Evolutionary conservation across 2,888 invertebrate genomes (phyloP).

Genomic region (Apocheima hispidaria): DNA sequence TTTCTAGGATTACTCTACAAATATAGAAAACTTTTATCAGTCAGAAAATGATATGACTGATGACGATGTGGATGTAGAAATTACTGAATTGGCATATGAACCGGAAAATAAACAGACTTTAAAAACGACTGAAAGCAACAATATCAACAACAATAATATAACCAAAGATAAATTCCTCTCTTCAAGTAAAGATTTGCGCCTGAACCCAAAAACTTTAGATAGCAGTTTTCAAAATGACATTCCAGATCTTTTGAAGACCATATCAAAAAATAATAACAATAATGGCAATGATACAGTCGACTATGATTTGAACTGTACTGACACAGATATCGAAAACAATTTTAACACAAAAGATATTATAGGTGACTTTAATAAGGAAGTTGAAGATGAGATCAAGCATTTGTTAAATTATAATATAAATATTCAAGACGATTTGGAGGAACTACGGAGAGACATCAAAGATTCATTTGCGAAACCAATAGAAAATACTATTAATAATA

Average conservation of each 20-base stretch:
- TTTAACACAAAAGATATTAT: constrained; percentile 82
- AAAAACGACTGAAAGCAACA: constrained; percentile 56
- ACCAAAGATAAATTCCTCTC: constrained; percentile 28
- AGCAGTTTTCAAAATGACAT: constrained; percentile 66
- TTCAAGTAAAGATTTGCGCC: constrained; percentile 46
- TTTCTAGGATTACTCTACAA: constrained; percentile 79
- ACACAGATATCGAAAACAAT: constrained; percentile 80
- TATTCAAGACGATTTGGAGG: constrained; percentile 79
- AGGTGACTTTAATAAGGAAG: constrained; percentile 87
- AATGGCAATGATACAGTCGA: constrained; percentile 55
- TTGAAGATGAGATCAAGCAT: constrained; percentile 85
- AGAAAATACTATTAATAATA: constrained; percentile 82
- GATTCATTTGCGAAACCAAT: constrained; percentile 81
- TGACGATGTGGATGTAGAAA: constrained; percentile 79
- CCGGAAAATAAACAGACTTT: constrained; percentile 57
- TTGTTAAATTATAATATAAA: constrained; percentile 80
- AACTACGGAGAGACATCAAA: constrained; percentile 80
- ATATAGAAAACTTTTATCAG: constrained; percentile 79
- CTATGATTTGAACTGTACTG: constrained; percentile 67
- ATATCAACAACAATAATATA: constrained; percentile 78
- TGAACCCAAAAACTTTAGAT: constrained; percentile 54
- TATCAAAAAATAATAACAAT: constrained; percentile 74
- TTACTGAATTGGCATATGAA: constrained; percentile 66
- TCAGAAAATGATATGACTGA: constrained; percentile 85
- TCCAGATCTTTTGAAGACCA: constrained; percentile 77